phyloP scores from a whole-genome alignment of 2,888 invertebrate species.

The Erynnis tages region DNA sequence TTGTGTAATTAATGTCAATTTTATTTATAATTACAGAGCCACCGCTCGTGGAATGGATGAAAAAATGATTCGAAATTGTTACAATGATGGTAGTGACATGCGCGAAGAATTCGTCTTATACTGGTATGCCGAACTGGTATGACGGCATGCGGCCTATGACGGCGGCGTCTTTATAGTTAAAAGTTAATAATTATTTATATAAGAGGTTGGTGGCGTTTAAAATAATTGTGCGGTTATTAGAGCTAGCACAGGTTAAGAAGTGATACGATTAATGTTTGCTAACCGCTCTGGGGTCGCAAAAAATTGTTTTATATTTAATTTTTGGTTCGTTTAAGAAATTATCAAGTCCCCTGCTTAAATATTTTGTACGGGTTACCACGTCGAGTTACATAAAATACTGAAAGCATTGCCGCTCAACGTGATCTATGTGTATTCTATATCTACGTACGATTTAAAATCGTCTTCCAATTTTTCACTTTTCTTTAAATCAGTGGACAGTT shows the following conservation, averaged over 20 bases:
- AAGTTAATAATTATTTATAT: conserved; percentile 36
- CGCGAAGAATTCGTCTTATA: conserved; percentile 35
- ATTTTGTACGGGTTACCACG: too few species aligned
- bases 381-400: too few species aligned
- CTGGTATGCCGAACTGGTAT: conserved; percentile 34
- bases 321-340: too few species aligned
- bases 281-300: neutral
- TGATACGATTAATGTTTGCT: conserved; percentile 9
- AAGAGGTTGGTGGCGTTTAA: conserved; percentile 11
- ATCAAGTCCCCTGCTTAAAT: too few species aligned
- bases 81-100: conserved; percentile 39
- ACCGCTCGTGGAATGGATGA: conserved; percentile 39
- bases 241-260: conserved; percentile 9
- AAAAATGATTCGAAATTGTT: conserved; percentile 50
- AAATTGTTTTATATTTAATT: too few species aligned
- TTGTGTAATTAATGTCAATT: conserved; percentile 74
- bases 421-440: too few species aligned
- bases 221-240: conserved; percentile 25
- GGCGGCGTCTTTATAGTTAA: conserved; percentile 39
- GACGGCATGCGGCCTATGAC: conserved; percentile 25
- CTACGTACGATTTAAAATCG: too few species aligned
- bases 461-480: too few species aligned
- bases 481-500: too few species aligned
- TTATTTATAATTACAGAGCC: conserved; percentile 68
- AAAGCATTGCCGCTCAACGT: too few species aligned